These are phyloP conservation scores for Nemapogon koenigi DNA, from an alignment of 2,888 invertebrate species.

Conservation along the genomic window DNA sequence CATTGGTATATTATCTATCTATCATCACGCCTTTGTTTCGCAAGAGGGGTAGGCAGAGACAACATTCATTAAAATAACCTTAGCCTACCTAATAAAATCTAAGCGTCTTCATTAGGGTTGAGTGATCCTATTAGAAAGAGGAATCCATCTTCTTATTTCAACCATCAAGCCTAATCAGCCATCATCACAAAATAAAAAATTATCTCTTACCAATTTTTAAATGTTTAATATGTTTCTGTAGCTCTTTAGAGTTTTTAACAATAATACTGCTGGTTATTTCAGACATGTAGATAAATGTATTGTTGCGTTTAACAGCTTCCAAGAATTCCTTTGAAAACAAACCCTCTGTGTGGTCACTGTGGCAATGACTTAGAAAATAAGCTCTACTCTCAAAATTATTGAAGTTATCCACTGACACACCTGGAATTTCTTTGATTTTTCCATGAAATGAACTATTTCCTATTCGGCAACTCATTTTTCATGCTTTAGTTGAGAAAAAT, in stretches of 20 bases:
- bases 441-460: slow-evolving; percentile 66
- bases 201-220: slow-evolving; percentile 26
- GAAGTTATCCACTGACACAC: slow-evolving; percentile 68
- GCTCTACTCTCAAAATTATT: slow-evolving; percentile 47
- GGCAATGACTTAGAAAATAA: slow-evolving; percentile 73
- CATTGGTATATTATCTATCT: too few relatives aligned
- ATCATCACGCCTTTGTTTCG: too few relatives aligned
- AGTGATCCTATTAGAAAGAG: too few relatives aligned
- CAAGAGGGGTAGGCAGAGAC: too few relatives aligned
- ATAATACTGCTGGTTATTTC: slow-evolving; percentile 28
- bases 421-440: slow-evolving; percentile 64
- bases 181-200: neutral
- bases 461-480: neutral
- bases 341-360: slow-evolving; percentile 68
- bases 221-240: slow-evolving; percentile 22
- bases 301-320: slow-evolving; percentile 15
- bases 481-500: neutral
- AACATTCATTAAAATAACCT: too few relatives aligned
- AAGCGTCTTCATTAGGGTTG: too few relatives aligned
- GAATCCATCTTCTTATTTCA: too few relatives aligned
- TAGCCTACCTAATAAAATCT: too few relatives aligned
- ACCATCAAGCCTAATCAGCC: too few relatives aligned
- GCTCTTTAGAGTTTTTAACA: slow-evolving; percentile 16
- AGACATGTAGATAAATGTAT: slow-evolving; percentile 26
- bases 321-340: slow-evolving; percentile 24